Evolutionary conservation across 2,888 invertebrate genomes (phyloP), one percentile per base, ranked within the genome.

Genomic region (Euzetes globulus): DNA sequence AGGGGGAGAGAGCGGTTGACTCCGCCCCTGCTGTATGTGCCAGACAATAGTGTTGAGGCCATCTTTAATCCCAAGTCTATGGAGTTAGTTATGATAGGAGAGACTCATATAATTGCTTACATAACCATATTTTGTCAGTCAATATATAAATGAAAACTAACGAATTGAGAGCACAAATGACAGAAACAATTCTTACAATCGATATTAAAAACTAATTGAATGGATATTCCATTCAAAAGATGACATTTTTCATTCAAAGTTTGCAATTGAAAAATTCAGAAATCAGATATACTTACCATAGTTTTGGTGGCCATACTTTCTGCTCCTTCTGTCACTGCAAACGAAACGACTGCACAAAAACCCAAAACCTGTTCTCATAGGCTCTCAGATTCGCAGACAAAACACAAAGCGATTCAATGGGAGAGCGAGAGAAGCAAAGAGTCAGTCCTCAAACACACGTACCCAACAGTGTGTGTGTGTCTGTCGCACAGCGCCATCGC

Each of bases 231-330:
- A 58, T 58, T 58, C 58, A 58, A 25, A 58, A 58, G 15, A 58
- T 58, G 15, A 19, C n/a, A 22, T 58, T 58, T 58, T 58, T 58
- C 58, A 58, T 58, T 58, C 58, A 58, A 6, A 58, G 11, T 58
- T 50, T 50, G 4, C 4, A 50, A n/a, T 19, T 50, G 19, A 50
- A 50, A 50, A 50, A 50, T 50, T 17, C 19, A 50, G 22, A 19
- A 19, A 22, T 19, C 4, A 58, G 5, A 58, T 6, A 58, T 25
- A 58, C 58, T 22, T 25, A 58, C 58, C 58, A 58, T 58, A 25
- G 11, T 11, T 22, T 17, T 58, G 58, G 58, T 22, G n/a, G 22
- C 22, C 22, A 58, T 50, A n/a, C 50, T n/a, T 17, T 45, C 4
- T 33, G 33, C 33, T 33, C 5, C 45, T n/a, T n/a, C 50, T 50